Evolutionary conservation across 2,113 vertebrate genomes (phyloP), one percentile per base, ranked within the genome.

Genomic region (Dicrurus megarhynchus): DNA sequence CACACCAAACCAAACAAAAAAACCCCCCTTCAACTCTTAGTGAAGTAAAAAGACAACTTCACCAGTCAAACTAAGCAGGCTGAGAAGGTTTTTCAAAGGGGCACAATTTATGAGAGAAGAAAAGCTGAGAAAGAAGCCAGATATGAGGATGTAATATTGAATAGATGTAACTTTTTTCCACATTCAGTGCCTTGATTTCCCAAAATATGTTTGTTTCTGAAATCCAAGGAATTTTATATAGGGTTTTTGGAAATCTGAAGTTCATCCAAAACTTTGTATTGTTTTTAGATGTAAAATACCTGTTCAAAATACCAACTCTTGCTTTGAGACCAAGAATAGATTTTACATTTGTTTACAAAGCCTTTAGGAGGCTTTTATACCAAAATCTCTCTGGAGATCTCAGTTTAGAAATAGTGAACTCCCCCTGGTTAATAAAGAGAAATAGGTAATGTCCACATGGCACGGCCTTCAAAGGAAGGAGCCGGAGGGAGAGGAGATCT

Each of bases 161-260:
- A 47, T 12, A 73, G 5, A 18, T 0, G 0, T 22, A 47, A 30
- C 4, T 16, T 17, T 46, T 70, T 64, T 67, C 7, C 17, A 37
- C 8, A 6, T 28, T 80, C 30, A 8, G 3, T 46, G 44, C 49
- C 20, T 60, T 71, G 57, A 11, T 18, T 68, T 22, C 14, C 41
- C 27, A 32, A 89, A 69, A 77, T 12, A 6, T 24, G 2, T 20
- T 1, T 10, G 2, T 23, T 84, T 77, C 46, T 65, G 22, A 81
- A 84, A 41, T 61, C 30, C 6, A 56, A 73, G 27, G 30, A 30
- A 35, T 77, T 56, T 73, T 56, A 8, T 19, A 35, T 10, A 23
- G 7, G 7, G 2, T 53, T 61, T 20, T 67, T 52, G 65, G 27
- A 77, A 69, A 56, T 71, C 11, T 59, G 35, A 55, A 69, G 8